Base-by-base conservation (phyloP, 2,888 invertebrate species). In the Epiblema foenella region DNA sequence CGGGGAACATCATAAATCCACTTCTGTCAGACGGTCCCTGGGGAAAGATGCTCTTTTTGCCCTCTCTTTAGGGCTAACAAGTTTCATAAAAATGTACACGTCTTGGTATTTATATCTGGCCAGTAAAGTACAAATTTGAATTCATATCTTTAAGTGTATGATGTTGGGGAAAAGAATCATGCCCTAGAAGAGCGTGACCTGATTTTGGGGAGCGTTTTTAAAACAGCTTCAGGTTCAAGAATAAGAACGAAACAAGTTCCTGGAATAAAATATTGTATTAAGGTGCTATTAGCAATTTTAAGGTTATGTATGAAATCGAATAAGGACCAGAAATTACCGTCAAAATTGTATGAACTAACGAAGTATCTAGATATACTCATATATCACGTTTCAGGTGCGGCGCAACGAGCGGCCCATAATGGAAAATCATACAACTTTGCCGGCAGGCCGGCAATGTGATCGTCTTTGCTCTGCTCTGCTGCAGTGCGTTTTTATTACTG, bases 1-100 rank as follows among this genome's bases (percentile, higher is more conserved):
- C 39, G 20, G 46, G 46, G 37, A 52, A 15, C 39, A 63, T 63
- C 33, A 64, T 64, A 64, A 64, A 64, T 64, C 39, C 52, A 64
- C 64, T 54, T 54, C 64, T 64, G 64, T 64, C 64, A 64, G 64
- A 37, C 52, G 64, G 17, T 39, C 64, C 64, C 64, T 8, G n/a
- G 54, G 64, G 64, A 52, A n/a, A 56, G n/a, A 17, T 37, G 51
- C 39, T 64, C 52, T 64, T 39, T 64, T 54, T 64, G 64, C 64
- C 39, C 24, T 11, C 52, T 64, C 52, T 63, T 18, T 54, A 7
- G 52, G 46, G n/a, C 60, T 62, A 49, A 49, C 33, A n/a, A 1
- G 7, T n/a, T 5, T 46, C 12, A 46, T 46, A 46, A 46, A 46
- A 8, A 46, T 46, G 2, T 46, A n/a, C 12, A 15, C 42, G 42